These are phyloP conservation scores for Cacoxenus indagator DNA, from an alignment of 2,888 invertebrate genomes.

Conservation along the genomic window DNA sequence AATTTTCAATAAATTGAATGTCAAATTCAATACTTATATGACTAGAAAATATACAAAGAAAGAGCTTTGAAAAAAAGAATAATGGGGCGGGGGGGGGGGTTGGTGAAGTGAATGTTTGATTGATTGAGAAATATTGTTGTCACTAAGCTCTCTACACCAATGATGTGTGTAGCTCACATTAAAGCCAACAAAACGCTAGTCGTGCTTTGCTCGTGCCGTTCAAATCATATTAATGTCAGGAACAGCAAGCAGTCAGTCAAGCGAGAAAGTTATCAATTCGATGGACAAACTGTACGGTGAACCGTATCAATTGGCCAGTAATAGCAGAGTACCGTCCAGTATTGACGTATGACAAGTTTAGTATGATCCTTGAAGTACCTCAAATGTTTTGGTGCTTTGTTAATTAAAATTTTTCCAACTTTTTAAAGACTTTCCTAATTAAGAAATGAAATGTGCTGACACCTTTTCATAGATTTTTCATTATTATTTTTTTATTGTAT, in stretches of 20 bases:
- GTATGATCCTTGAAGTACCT: not conserved
- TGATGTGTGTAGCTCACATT: too few species aligned
- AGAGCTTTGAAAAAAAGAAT: too few species aligned
- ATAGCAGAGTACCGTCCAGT: constrained; percentile 28
- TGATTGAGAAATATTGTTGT: too few species aligned
- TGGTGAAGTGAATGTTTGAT: too few species aligned
- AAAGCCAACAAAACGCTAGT: too few species aligned
- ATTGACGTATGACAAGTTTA: not conserved
- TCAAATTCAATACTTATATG: not conserved
- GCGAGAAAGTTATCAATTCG: not conserved
- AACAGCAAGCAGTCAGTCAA: not conserved
- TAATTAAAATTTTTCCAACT: not conserved
- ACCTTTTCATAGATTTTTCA: constrained; percentile 39
- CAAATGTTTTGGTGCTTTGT: not conserved
- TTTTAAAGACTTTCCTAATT: constrained; percentile 46
- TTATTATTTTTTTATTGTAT: not conserved
- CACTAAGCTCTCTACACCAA: too few species aligned
- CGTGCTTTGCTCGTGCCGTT: too few species aligned
- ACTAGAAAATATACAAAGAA: not conserved
- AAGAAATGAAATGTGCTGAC: constrained; percentile 61
- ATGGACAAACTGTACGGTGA: constrained; percentile 49
- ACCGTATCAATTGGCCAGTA: constrained; percentile 63
- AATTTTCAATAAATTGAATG: not conserved
- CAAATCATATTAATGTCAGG: constrained; percentile 15
- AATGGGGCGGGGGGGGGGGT: too few species aligned